Percentiles rank a stretch among this genome's conserved stretches.
Evolutionary conservation across 2,113 vertebrate species (phyloP).

Genomic region (Echinops telfairi): DNA sequence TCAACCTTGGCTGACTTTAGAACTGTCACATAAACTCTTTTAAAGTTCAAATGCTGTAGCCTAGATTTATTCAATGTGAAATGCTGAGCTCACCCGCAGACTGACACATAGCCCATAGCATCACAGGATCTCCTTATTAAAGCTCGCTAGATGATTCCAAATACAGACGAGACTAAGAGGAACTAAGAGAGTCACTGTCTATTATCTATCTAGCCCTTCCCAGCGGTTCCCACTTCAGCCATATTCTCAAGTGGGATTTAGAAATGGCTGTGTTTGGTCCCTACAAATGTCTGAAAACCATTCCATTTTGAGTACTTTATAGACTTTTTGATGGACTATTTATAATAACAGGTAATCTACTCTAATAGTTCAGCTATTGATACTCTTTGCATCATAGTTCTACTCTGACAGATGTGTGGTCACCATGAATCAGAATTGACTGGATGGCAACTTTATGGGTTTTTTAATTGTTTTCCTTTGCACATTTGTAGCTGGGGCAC

Average conservation of each 20-base stretch:
- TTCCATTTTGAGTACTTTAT: neutral
- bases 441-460: too few relatives aligned
- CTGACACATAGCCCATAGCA: too few relatives aligned
- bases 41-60: neutral
- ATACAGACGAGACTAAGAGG: neutral
- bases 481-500: too few relatives aligned
- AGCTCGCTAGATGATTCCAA: neutral
- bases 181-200: neutral
- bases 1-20: neutral
- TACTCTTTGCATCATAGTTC: too few relatives aligned
- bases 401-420: too few relatives aligned
- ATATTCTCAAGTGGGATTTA: neutral
- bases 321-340: too few relatives aligned
- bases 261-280: neutral
- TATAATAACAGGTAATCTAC: too few relatives aligned
- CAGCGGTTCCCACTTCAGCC: neutral
- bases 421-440: too few relatives aligned
- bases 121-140: neutral
- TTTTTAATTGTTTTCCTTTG: too few relatives aligned
- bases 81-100: neutral
- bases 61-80: neutral
- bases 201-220: too few relatives aligned
- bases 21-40: neutral
- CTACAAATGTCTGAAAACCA: neutral
- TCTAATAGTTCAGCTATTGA: too few relatives aligned